Percentiles rank a stretch among this genome's conserved stretches.
These are phyloP conservation scores for Tricholauxania praeusta DNA, from an alignment of 2,888 invertebrate species.

Conservation along the genomic window DNA sequence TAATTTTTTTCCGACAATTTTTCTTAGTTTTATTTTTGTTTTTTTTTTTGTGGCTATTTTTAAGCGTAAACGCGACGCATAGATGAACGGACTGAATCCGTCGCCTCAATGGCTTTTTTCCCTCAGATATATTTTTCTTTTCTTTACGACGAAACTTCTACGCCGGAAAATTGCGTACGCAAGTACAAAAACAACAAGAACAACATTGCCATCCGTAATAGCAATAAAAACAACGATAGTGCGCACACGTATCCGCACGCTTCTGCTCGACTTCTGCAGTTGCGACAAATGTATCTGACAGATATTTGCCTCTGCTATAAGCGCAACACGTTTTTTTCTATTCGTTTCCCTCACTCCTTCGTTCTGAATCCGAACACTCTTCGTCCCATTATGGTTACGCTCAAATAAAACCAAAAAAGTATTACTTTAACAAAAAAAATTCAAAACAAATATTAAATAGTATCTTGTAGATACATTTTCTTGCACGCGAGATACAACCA, in stretches of 20 bases:
- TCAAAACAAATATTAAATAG: background rate
- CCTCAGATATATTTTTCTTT: background rate
- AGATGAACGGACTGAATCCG: background rate
- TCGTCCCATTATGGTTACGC: no score
- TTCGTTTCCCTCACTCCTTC: conserved; percentile 2
- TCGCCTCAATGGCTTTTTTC: background rate
- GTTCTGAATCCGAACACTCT: background rate
- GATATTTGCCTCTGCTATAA: conserved; percentile 17
- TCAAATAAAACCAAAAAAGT: background rate
- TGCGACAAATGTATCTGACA: conserved; percentile 24
- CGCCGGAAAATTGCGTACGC: conserved; percentile 44
- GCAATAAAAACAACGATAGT: conserved; percentile 31
- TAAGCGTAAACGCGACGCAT: conserved; percentile 32
- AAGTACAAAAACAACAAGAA: conserved; percentile 44
- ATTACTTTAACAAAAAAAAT: background rate
- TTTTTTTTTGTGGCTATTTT: conserved; percentile 41
- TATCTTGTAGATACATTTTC: conserved; percentile 6
- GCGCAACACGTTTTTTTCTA: background rate
- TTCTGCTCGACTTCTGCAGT: conserved; percentile 34
- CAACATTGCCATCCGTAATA: conserved; percentile 44
- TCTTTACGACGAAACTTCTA: background rate
- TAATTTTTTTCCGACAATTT: no score
- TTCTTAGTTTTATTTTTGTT: background rate
- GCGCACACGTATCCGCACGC: conserved; percentile 44
- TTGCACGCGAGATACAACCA: conserved; percentile 49